Conservation (phyloP, 2,888 invertebrate species). For the Steinernema hermaphroditum region DNA sequence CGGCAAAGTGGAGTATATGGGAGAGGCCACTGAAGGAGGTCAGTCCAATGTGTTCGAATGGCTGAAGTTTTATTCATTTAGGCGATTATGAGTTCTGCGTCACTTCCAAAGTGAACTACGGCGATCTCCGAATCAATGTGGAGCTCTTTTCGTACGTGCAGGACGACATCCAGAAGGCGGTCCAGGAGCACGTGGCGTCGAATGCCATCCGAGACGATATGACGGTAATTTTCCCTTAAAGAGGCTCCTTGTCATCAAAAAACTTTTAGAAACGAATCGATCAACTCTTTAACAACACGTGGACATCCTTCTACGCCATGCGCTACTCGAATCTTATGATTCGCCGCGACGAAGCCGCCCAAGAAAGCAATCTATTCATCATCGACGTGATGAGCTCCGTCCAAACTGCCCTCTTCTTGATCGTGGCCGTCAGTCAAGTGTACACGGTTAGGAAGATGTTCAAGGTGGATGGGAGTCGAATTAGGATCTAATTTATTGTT, state of each 20-base stretch:
- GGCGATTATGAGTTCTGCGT: conserved; percentile 17
- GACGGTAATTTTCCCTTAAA: neutral
- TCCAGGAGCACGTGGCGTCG: conserved; percentile 2
- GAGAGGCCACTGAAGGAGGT: conserved; percentile 7
- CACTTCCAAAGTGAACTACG: conserved; percentile 1
- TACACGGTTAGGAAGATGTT: conserved; percentile 25
- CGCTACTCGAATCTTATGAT: conserved; percentile 20
- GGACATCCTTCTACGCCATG: conserved; percentile 10
- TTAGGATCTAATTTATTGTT: conserved; percentile 14
- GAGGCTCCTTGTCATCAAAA: neutral
- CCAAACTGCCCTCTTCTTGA: neutral
- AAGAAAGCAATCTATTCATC: neutral
- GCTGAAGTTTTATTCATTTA: neutral
- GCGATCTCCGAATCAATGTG: conserved; percentile 7
- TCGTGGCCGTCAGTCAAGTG: neutral
- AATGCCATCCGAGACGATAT: conserved; percentile 1
- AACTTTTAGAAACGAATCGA: conserved; percentile 17
- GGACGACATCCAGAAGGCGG: conserved; percentile 1
- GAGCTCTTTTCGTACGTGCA: conserved; percentile 5
- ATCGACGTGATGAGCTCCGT: conserved; percentile 5
- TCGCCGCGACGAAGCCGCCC: conserved; percentile 24
- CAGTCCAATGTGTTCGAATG: neutral
- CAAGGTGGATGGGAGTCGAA: neutral
- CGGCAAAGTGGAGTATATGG: neutral
- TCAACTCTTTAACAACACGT: conserved; percentile 22